phyloP scores from a whole-genome alignment of 1,140 invertebrate genomes.

The Penaeus japonicus region DNA sequence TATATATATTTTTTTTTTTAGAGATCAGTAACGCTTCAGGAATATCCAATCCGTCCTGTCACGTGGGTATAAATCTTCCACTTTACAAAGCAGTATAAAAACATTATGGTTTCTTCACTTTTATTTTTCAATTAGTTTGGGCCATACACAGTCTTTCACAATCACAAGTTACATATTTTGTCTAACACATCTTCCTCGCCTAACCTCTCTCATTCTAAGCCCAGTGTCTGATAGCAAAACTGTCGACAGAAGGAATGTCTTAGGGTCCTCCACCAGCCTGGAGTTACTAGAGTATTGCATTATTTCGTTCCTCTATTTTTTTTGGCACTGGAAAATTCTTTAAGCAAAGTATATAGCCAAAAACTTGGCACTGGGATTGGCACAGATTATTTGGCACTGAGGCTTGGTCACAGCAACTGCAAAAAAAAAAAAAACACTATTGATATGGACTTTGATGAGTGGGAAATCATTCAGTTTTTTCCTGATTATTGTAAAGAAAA shows the following conservation, averaged over 20 bases:
- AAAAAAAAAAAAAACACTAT: no score
- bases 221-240: conserved; percentile 13
- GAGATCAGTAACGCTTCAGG: conserved; percentile 16
- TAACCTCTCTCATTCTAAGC: not conserved
- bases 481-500: not conserved
- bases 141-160: not conserved
- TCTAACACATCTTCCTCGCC: not conserved
- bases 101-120: conserved; percentile 18
- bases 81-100: not conserved
- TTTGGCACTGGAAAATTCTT: conserved; percentile 20
- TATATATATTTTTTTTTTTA: no score
- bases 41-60: not conserved
- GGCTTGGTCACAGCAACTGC: not conserved
- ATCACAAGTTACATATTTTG: not conserved
- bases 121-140: not conserved
- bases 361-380: conserved; percentile 15
- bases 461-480: not conserved
- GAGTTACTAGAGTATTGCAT: not conserved
- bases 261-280: conserved; percentile 20
- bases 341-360: not conserved
- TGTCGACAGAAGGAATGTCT: conserved; percentile 26
- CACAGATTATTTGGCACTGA: conserved; percentile 23
- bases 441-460: not conserved
- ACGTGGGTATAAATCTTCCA: not conserved
- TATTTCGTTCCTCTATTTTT: not conserved